Conservation (phyloP, 2,888 invertebrate genomes). For the Crepidodera aurea region DNA sequence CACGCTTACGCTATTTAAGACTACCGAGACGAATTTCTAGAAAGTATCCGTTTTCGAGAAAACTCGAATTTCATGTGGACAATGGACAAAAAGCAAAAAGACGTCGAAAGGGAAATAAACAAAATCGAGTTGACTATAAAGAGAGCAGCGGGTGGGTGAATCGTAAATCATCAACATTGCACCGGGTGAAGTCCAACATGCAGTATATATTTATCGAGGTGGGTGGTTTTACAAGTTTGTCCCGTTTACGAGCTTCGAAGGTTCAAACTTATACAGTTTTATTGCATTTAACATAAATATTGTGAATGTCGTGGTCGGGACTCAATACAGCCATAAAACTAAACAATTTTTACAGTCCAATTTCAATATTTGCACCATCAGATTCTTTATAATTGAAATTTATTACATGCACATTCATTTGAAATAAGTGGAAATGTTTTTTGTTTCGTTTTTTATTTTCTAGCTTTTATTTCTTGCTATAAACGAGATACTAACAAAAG, state of each 20-base stretch:
- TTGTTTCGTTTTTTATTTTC: neutral
- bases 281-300: constrained; percentile 52
- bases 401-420: neutral
- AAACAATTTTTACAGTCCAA: constrained; percentile 39
- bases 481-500: no score
- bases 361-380: constrained; percentile 25
- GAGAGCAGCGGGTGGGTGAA: constrained; percentile 55
- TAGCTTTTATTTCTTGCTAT: no score
- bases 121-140: constrained; percentile 52
- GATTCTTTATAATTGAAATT: constrained; percentile 10
- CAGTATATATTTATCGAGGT: constrained; percentile 41
- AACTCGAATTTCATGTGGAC: constrained; percentile 44
- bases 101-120: constrained; percentile 51
- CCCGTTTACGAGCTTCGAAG: constrained; percentile 48
- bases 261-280: constrained; percentile 47
- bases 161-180: constrained; percentile 56
- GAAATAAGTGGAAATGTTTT: neutral
- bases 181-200: constrained; percentile 48
- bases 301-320: constrained; percentile 48
- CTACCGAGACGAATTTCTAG: constrained; percentile 34
- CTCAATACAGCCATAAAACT: constrained; percentile 44
- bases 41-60: constrained; percentile 44
- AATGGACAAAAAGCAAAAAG: constrained; percentile 43
- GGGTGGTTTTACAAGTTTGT: constrained; percentile 54
- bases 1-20: constrained; percentile 40